Evolutionary conservation across 2,797 vertebrate genomes (phyloP), one percentile per base, ranked within the genome.

Genomic region (Muraenolepis orangiensis): DNA sequence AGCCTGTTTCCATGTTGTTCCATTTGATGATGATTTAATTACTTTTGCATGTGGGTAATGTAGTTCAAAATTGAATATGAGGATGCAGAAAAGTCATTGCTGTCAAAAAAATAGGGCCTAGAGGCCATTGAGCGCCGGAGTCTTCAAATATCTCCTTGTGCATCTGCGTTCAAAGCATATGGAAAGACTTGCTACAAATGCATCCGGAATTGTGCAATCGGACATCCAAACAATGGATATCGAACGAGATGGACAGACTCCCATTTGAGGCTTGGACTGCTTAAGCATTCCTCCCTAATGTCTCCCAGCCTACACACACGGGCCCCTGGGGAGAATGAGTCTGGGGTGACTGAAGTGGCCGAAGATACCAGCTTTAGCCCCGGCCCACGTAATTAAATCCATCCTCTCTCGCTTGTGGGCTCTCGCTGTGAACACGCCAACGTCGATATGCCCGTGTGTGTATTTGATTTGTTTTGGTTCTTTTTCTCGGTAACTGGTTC

Each of bases 401-500:
- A 23, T 68, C 32, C 38, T n/a, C 28, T 77, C 7, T 8, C 0
- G 61, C 36, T 61, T 26, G 14, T 42, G 6, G 31, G 69, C 31
- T 42, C 8, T 71, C 0, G 72, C 64, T 69, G 71, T 66, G 74
- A 46, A 67, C 67, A 66, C 29, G 67, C 67, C 23, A 80, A 32
- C 70, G 64, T 76, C 10, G 6, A 0, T 67, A 16, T 77, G 75
- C 31, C 64, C 32, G 67, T 40, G 69, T 31, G 70, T 70, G 74
- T 31, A 71, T 34, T 73, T 77, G 57, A 76, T 77, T 76, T 83
- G 31, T 74, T n/a, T 80, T 83, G 78, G 79, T 76, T 80, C 1
- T 57, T 57, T 64, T 26, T 64, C 26, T 64, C 8, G 66, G 78
- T 78, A 76, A 71, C 29, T 74, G 64, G 69, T 80, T 74, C 70